Base-by-base conservation (phyloP, 53 echinoderm and acorn worm genomes). In the Luidia sarsii region DNA sequence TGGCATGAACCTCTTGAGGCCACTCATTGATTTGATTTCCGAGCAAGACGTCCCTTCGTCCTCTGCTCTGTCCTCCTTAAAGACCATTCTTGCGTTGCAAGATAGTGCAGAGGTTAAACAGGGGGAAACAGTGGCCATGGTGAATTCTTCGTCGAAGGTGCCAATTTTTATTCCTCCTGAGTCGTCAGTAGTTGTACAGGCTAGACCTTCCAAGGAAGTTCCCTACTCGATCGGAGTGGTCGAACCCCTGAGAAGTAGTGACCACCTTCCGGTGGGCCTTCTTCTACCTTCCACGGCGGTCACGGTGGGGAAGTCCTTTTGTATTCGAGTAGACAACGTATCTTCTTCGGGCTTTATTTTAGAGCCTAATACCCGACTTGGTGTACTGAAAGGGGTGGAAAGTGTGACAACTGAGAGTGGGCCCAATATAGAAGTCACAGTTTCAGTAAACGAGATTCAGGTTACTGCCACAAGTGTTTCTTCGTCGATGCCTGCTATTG, bases 71-170 rank as follows among this genome's bases (percentile, higher is more conserved):
- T 28, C 11, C 63, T 33, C 16, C 19, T 36, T 2, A 33, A 63
- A 16, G 35, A 6, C 5, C 18, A 33, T 34, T 15, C 15, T 19
- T 16, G 41, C 41, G 6, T 41, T 41, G 11, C n/a, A n/a, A n/a
- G n/a, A n/a, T n/a, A n/a, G n/a, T n/a, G n/a, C n/a, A n/a, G n/a
- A n/a, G n/a, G n/a, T n/a, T n/a, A n/a, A n/a, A n/a, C n/a, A n/a
- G n/a, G n/a, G n/a, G n/a, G n/a, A n/a, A n/a, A n/a, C n/a, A n/a
- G n/a, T n/a, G n/a, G 41, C 41, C 6, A 11, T 41, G 41, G 41
- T 41, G 11, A 41, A 11, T 6, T 6, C 11, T 11, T 7, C 41
- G 6, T 41, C 83, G 22, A 84, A 91, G 14, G 83, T 80, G 51
- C 19, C 35, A 28, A 32, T 74, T 1, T 50, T 41, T 23, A 35